phyloP scores from a whole-genome alignment of 2,113 vertebrate species.

The Dinomys branickii region DNA sequence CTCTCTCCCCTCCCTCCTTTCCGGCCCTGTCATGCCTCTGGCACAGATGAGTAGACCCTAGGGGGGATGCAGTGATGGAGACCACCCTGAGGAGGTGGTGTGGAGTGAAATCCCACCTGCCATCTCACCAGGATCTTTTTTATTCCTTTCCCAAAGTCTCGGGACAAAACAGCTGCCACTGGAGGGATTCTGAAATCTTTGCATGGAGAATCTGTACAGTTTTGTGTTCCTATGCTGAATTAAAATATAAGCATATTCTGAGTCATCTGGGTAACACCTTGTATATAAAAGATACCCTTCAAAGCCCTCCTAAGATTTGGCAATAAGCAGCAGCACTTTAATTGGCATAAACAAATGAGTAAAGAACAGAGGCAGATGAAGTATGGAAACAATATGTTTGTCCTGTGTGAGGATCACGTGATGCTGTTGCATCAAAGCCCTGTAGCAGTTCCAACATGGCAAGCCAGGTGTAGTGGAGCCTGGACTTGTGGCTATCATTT shows the following conservation, averaged over 20 bases:
- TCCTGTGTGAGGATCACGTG: background rate
- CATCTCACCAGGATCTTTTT: background rate
- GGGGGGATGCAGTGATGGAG: background rate
- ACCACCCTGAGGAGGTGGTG: slow-evolving; percentile 4
- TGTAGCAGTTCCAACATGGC: accelerated
- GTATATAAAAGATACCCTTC: background rate
- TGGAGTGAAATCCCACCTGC: background rate
- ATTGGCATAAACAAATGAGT: background rate
- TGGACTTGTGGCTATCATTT: background rate
- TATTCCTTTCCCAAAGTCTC: background rate
- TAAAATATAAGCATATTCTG: background rate
- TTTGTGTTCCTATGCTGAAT: background rate
- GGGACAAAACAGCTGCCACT: background rate
- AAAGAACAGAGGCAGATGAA: background rate
- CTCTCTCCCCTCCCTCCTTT: background rate
- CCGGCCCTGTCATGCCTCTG: background rate
- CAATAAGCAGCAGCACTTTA: background rate
- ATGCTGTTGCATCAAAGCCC: accelerated
- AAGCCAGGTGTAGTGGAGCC: background rate
- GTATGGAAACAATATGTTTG: background rate
- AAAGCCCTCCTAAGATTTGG: background rate
- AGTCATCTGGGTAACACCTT: background rate
- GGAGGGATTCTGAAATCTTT: background rate
- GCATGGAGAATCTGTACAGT: background rate
- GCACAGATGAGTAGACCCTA: background rate